These are phyloP conservation scores for Drosophila falleni DNA, from an alignment of 2,888 invertebrate genomes.

Conservation along the genomic window DNA sequence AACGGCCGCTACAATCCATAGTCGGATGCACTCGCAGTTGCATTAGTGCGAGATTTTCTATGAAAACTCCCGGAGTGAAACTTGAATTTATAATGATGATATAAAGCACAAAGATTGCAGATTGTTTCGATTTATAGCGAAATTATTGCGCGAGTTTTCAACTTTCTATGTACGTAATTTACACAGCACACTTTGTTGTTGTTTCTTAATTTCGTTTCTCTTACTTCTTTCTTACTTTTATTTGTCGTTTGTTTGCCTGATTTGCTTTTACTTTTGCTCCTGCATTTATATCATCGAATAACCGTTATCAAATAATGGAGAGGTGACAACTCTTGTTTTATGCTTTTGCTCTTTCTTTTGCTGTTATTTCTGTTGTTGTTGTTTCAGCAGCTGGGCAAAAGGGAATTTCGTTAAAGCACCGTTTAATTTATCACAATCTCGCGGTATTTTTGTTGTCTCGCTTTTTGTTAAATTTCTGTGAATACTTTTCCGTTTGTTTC, in stretches of 20 bases:
- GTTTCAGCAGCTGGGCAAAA: constrained; percentile 20
- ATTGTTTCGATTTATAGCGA: constrained; percentile 39
- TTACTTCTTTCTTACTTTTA: constrained; percentile 21
- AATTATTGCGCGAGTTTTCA: constrained; percentile 39
- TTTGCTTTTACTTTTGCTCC: constrained; percentile 34
- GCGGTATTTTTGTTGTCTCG: constrained; percentile 28
- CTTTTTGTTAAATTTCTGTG: constrained; percentile 40
- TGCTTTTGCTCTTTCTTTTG: constrained; percentile 16
- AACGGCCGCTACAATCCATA: constrained; percentile 79
- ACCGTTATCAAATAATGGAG: constrained; percentile 39
- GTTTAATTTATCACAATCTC: constrained; percentile 41
- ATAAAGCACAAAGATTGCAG: constrained; percentile 20
- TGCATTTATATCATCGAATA: constrained; percentile 38
- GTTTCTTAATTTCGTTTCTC: constrained; percentile 10
- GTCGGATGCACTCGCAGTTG: constrained; percentile 75
- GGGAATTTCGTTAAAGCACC: constrained; percentile 53
- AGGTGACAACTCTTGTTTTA: constrained; percentile 33
- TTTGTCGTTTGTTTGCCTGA: constrained; percentile 5
- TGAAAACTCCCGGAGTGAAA: constrained; percentile 4
- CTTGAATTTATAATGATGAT: constrained; percentile 8
- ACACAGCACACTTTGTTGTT: constrained; percentile 47
- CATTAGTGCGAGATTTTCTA: constrained; percentile 53
- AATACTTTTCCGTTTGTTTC: constrained; percentile 37
- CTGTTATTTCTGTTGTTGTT: constrained; percentile 14
- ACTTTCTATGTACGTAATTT: constrained; percentile 38